phyloP scores from a whole-genome alignment of 1,140 invertebrate genomes.

The Tetraneura akinire region DNA sequence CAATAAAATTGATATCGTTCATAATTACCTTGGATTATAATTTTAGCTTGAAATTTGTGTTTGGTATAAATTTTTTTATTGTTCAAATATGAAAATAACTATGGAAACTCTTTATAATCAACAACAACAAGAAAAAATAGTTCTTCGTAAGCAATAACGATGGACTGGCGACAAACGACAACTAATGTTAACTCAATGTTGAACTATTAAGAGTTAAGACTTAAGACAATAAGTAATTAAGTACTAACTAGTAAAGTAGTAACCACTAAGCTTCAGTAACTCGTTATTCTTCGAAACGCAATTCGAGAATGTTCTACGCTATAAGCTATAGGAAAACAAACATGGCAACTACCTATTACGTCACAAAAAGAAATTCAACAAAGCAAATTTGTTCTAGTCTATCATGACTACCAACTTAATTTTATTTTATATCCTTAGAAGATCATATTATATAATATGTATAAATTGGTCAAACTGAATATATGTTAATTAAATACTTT shows the following conservation, averaged over 20 bases:
- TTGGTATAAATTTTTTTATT: not conserved
- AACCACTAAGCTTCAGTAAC: not conserved
- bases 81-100: not conserved
- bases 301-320: not conserved
- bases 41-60: not conserved
- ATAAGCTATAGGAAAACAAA: not conserved
- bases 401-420: no score
- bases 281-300: not conserved
- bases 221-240: not conserved
- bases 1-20: not conserved
- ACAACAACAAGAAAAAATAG: not conserved
- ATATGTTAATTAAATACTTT: no score
- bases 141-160: not conserved
- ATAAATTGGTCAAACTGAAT: no score
- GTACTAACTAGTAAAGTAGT: not conserved
- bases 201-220: no score
- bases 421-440: no score
- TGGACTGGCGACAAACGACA: not conserved
- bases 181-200: no score
- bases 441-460: no score
- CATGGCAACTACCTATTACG: no score
- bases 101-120: not conserved
- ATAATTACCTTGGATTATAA: not conserved
- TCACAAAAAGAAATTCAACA: no score
- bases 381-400: no score